Conservation (phyloP, 2,888 invertebrate genomes). For the Lottia scabra region DNA sequence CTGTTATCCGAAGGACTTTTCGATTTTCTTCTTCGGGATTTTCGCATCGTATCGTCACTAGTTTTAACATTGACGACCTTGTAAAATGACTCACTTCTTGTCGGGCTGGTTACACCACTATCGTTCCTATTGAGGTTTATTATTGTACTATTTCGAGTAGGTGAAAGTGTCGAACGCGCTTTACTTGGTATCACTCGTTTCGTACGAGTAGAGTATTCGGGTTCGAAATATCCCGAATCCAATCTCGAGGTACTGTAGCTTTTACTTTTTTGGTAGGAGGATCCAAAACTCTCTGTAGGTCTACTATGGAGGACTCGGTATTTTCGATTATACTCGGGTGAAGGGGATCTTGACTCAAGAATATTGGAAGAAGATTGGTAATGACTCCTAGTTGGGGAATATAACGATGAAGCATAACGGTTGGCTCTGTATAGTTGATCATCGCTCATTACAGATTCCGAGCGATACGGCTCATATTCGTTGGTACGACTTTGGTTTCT, state of each 20-base stretch:
- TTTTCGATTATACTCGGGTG: not conserved
- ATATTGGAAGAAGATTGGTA: not conserved
- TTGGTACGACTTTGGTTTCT: not conserved
- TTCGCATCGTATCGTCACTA: constrained; percentile 8
- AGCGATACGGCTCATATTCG: not conserved
- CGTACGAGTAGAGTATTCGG: not conserved
- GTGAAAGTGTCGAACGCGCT: not conserved
- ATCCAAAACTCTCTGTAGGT: not conserved
- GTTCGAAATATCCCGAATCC: constrained; percentile 24
- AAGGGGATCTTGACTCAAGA: not conserved
- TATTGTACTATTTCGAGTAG: constrained; percentile 13
- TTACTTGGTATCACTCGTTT: not conserved
- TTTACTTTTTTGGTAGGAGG: not conserved
- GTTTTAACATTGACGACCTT: constrained; percentile 17
- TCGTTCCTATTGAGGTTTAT: constrained; percentile 6
- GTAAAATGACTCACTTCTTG: constrained; percentile 12
- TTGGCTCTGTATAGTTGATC: not conserved
- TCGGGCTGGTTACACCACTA: constrained; percentile 1
- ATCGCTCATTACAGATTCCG: not conserved
- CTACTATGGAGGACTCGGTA: not conserved
- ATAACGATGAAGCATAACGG: not conserved
- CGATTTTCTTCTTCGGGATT: constrained; percentile 1
- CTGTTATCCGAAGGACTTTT: constrained; percentile 9
- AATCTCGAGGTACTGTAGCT: constrained; percentile 5
- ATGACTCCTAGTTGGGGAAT: not conserved